Percentiles rank a stretch among this genome's conserved stretches.
Evolutionary conservation across 2,797 vertebrate species (phyloP).

Genomic region (Orestias chungarensis): DNA sequence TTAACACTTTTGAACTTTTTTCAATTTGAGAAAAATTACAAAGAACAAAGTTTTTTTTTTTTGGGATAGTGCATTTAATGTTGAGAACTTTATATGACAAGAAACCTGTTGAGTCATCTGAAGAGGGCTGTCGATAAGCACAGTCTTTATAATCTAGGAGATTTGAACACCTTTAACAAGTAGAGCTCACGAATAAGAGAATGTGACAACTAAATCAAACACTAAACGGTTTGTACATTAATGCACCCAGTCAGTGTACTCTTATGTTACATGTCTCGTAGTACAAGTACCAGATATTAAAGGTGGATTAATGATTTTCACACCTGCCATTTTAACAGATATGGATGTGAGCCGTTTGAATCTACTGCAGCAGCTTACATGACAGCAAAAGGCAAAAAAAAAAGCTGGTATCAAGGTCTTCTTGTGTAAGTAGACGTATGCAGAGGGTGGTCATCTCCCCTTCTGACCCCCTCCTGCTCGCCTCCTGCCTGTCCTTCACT

Average conservation of each 20-base stretch:
- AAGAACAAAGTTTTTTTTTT: too few species aligned
- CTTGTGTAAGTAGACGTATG: slow-evolving; percentile 3
- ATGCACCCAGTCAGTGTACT: background rate
- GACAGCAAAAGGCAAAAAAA: background rate
- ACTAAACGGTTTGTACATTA: background rate
- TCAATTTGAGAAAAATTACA: too few species aligned
- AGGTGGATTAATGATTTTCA: background rate
- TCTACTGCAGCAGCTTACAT: background rate
- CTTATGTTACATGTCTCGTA: background rate
- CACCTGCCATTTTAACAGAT: background rate
- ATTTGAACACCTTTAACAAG: background rate
- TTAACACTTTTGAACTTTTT: too few species aligned
- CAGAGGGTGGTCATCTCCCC: slow-evolving; percentile 26
- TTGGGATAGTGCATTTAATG: background rate
- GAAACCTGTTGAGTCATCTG: background rate
- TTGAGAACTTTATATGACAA: background rate
- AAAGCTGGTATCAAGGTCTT: background rate
- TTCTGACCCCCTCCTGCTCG: slow-evolving; percentile 40
- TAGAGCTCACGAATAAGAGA: background rate
- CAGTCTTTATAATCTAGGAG: too few species aligned
- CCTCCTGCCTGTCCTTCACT: slow-evolving; percentile 78
- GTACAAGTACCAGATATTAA: background rate
- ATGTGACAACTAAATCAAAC: background rate
- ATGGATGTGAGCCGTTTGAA: background rate
- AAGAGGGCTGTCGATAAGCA: background rate